Conservation (phyloP, 2,888 invertebrate genomes). For the Thelaira solivaga region DNA sequence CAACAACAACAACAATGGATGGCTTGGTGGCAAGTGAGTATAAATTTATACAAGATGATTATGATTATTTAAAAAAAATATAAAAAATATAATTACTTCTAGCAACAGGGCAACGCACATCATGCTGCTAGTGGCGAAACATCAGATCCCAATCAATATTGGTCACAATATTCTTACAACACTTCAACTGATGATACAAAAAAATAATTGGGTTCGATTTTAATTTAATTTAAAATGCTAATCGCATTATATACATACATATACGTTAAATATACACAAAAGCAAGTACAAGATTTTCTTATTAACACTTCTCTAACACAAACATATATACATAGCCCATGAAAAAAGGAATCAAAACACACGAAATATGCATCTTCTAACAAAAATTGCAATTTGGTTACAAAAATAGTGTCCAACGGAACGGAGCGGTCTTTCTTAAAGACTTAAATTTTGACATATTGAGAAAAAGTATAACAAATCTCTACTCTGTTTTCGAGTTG, state of each 20-base stretch:
- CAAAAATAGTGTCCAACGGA: no score
- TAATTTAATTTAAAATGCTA: slow-evolving; percentile 16
- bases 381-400: no score
- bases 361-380: no score
- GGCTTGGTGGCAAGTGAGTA: slow-evolving; percentile 76
- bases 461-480: no score
- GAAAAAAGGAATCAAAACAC: no score
- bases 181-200: slow-evolving; percentile 68
- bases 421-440: no score
- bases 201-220: slow-evolving; percentile 37
- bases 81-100: background rate
- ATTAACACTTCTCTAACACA: slow-evolving; percentile 17
- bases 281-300: slow-evolving; percentile 47
- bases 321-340: background rate
- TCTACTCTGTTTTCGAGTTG: no score
- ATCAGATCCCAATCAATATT: slow-evolving; percentile 73
- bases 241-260: slow-evolving; percentile 4
- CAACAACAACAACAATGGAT: slow-evolving; percentile 76
- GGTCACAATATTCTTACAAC: slow-evolving; percentile 76
- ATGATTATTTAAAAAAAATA: background rate
- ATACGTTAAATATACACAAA: slow-evolving; percentile 14
- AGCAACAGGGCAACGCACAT: slow-evolving; percentile 63
- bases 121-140: slow-evolving; percentile 65
- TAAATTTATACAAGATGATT: background rate
- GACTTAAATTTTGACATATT: no score